Base-by-base conservation (phyloP, 2,113 vertebrate species). In the Melanostigma gelatinosum region DNA sequence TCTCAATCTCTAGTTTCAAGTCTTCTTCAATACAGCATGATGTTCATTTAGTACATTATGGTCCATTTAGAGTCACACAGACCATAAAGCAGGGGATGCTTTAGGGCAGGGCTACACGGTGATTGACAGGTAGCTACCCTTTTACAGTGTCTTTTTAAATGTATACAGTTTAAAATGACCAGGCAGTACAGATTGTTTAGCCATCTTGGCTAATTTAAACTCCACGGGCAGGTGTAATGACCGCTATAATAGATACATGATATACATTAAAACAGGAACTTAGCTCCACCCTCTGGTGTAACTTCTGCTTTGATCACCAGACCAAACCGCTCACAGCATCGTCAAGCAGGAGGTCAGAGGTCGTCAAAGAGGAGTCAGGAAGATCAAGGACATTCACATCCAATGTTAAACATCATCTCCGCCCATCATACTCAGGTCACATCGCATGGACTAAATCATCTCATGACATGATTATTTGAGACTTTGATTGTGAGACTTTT, bases 301-400 rank as follows among this genome's bases (percentile, higher is more conserved):
- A 42, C 40, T 42, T 42, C 48, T 46, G 44, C 34, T 64, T 29
- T 58, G 11, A 64, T 42, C 29, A 24, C 10, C 62, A 24, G 62
- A 64, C 34, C 11, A 40, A 12, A 15, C 11, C 24, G 12, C 24
- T 42, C 22, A 42, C 20, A 40, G 20, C 36, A n/a, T 40, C 20
- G 10, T n/a, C 62, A 22, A 40, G 36, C 10, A n/a, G n/a, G 62
- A 40, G 62, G 62, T 64, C 62, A 64, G n/a, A 64, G 36, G 62
- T 64, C 36, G 6, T 40, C 22, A 11, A 22, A 34, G 2, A 20
- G 6, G 29, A 61, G 58, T 20, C 58, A 20, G 29, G n/a, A 22
- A 24, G 10, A 64, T 40, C 32, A n/a, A 42, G 20, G 36, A n/a
- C 36, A 40, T 34, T 9, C 60, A 13, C 7, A 22, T 62, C 32